A percentile compares a stretch with the other conserved stretches of the same genome.
Conservation (phyloP, 2,797 vertebrate genomes). For the Denticeps clupeoides region DNA sequence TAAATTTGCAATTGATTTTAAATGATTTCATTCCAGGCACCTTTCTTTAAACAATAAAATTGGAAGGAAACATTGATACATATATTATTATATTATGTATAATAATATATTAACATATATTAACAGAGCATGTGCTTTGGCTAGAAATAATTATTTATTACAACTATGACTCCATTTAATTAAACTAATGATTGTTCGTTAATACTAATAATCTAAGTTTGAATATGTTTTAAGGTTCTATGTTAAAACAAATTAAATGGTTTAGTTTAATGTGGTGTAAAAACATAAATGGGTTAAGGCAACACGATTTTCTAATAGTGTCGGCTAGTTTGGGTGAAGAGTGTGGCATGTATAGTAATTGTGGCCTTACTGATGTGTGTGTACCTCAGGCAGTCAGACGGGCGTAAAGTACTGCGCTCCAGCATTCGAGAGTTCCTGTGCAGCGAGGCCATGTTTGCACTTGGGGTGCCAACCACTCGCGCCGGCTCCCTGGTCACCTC, state of each 20-base stretch:
- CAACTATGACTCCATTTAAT: too few relatives aligned
- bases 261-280: slow-evolving; percentile 7
- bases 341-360: too few relatives aligned
- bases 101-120: too few relatives aligned
- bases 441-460: slow-evolving; percentile 77
- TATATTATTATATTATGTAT: too few relatives aligned
- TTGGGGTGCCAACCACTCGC: slow-evolving; percentile 72
- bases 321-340: slow-evolving; percentile 9
- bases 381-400: slow-evolving; percentile 66
- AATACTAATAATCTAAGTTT: neutral
- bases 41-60: neutral
- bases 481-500: slow-evolving; percentile 73
- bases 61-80: too few relatives aligned
- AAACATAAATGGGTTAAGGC: neutral
- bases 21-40: too few relatives aligned
- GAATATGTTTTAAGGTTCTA: neutral
- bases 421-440: slow-evolving; percentile 84
- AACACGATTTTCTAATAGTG: neutral
- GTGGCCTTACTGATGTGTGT: too few relatives aligned
- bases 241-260: slow-evolving; percentile 1
- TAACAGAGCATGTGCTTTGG: too few relatives aligned
- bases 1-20: too few relatives aligned
- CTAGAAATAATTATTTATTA: too few relatives aligned
- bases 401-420: slow-evolving; percentile 76
- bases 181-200: too few relatives aligned